These are phyloP conservation scores for Gandaritis pyraliata DNA, from an alignment of 2,888 invertebrate species.

Conservation along the genomic window DNA sequence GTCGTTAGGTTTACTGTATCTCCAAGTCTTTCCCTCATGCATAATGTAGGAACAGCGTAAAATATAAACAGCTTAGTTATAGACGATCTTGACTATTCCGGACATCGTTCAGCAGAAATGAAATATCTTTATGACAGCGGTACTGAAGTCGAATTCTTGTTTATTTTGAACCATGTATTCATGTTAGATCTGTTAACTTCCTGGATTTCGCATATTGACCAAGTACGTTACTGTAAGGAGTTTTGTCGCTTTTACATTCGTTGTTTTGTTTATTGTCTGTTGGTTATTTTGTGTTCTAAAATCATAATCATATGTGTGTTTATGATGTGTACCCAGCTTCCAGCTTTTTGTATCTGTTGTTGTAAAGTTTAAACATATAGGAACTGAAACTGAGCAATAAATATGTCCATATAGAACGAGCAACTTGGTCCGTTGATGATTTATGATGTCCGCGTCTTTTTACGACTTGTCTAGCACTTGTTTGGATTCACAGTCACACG, in stretches of 20 bases:
- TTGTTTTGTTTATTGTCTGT: too few relatives aligned
- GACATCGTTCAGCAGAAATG: constrained; percentile 18
- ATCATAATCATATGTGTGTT: neutral
- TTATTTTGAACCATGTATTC: constrained; percentile 6
- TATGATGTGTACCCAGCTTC: neutral
- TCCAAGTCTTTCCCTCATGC: constrained; percentile 32
- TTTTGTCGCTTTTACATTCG: too few relatives aligned
- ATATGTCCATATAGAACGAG: constrained; percentile 16
- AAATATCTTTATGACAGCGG: constrained; percentile 19
- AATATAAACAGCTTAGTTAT: constrained; percentile 27
- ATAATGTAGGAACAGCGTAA: constrained; percentile 32
- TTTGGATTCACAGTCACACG: constrained; percentile 23
- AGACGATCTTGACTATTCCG: constrained; percentile 16
- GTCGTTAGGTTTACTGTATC: constrained; percentile 35
- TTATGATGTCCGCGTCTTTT: constrained; percentile 18
- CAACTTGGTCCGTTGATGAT: constrained; percentile 12
- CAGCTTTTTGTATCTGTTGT: neutral
- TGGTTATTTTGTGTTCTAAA: neutral
- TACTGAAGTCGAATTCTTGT: constrained; percentile 9
- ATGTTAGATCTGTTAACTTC: neutral
- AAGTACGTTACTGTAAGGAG: neutral
- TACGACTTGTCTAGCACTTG: constrained; percentile 26
- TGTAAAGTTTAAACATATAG: neutral
- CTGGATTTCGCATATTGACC: neutral
- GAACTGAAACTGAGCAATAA: constrained; percentile 10